Conservation (phyloP, 2,797 vertebrate species). For the Chaunax sp. region DNA sequence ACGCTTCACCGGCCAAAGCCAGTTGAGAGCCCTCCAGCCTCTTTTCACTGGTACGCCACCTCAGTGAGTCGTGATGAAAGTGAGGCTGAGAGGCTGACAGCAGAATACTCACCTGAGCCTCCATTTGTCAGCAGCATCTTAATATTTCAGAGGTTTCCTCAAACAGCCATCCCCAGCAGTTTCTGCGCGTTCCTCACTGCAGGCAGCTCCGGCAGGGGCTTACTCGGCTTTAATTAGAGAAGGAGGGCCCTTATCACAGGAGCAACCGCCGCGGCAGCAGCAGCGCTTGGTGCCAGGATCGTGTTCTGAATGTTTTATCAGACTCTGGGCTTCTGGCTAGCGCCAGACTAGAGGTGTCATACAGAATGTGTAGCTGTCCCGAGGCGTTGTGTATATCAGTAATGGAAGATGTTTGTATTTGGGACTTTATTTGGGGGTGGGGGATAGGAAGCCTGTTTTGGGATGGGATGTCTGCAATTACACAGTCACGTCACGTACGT, state of each 20-base stretch:
- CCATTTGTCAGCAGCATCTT: conserved; percentile 73
- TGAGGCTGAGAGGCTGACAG: conserved; percentile 69
- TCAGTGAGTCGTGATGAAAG: conserved; percentile 54
- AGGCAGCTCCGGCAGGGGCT: conserved; percentile 56
- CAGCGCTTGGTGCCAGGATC: conserved; percentile 65
- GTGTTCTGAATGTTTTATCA: conserved; percentile 90
- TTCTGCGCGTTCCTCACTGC: conserved; percentile 54
- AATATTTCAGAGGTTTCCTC: conserved; percentile 78
- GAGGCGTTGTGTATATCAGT: conserved; percentile 47
- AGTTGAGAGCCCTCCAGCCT: conserved; percentile 25
- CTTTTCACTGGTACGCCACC: conserved; percentile 21
- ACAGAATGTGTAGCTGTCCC: conserved; percentile 83
- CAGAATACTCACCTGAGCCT: conserved; percentile 70
- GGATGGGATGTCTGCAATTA: conserved; percentile 23
- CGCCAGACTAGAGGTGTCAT: conserved; percentile 79
- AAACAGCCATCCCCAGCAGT: conserved; percentile 59
- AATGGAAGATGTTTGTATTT: conserved; percentile 57
- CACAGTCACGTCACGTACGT: conserved; percentile 29
- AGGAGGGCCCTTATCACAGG: conserved; percentile 65
- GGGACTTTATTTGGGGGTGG: conserved; percentile 25
- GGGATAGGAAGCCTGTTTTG: background rate
- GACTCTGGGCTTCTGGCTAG: conserved; percentile 65
- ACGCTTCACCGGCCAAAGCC: conserved; percentile 25
- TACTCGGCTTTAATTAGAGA: conserved; percentile 69
- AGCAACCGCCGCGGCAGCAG: too few relatives aligned